Evolutionary conservation across 1,140 invertebrate species (phyloP).

Genomic region (Adoxophyes honmai): DNA sequence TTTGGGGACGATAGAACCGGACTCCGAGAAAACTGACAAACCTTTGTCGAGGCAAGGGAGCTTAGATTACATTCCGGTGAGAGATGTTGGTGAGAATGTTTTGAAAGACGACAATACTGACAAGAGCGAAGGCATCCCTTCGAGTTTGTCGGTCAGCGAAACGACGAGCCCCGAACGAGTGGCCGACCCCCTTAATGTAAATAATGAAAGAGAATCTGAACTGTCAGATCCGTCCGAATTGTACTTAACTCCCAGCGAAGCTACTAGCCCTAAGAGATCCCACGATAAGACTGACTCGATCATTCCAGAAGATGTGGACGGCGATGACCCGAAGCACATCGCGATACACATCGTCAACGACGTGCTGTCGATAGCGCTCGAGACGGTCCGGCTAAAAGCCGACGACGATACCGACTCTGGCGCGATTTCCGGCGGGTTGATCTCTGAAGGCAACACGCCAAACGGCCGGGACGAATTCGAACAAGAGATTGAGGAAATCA

Average conservation of each 20-base stretch:
- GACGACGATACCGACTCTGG: constrained; percentile 68
- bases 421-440: constrained; percentile 60
- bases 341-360: constrained; percentile 72
- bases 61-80: constrained; percentile 73
- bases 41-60: constrained; percentile 72
- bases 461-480: constrained; percentile 69
- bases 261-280: constrained; percentile 69
- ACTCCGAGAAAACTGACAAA: constrained; percentile 78
- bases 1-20: constrained; percentile 44
- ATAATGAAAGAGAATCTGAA: constrained; percentile 66
- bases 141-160: constrained; percentile 71
- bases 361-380: constrained; percentile 70
- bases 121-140: constrained; percentile 68
- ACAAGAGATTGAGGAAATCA: constrained; percentile 60
- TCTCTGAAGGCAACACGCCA: constrained; percentile 68
- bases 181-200: constrained; percentile 53
- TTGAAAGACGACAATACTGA: constrained; percentile 69
- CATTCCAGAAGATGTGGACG: constrained; percentile 75
- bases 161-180: constrained; percentile 70
- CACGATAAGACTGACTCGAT: constrained; percentile 71
- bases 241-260: constrained; percentile 80
- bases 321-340: constrained; percentile 74
- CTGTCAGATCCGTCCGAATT: constrained; percentile 79
- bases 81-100: constrained; percentile 66
- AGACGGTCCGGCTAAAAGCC: constrained; percentile 65